Percentiles rank a stretch among this genome's conserved stretches.
These are phyloP conservation scores for Argopecten irradians DNA, from an alignment of 1,140 invertebrate species.

Conservation along the genomic window DNA sequence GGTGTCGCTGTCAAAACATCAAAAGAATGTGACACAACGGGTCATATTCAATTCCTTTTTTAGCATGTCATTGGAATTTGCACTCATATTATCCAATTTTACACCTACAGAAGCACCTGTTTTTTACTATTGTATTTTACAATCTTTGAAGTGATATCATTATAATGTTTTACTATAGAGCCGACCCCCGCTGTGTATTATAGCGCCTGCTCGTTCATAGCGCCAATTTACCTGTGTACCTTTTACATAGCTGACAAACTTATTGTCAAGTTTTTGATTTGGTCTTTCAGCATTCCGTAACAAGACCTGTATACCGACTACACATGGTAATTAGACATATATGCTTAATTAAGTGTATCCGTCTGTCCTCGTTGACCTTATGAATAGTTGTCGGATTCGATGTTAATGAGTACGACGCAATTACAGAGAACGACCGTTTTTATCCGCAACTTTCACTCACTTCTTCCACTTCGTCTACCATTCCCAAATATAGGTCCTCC, in stretches of 20 bases:
- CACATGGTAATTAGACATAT: background rate
- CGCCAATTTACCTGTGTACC: background rate
- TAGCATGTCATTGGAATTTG: background rate
- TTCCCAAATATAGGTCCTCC: background rate
- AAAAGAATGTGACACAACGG: background rate
- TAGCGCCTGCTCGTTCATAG: background rate
- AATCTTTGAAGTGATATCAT: slow-evolving; percentile 1
- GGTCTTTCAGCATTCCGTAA: background rate
- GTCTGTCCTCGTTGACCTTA: background rate
- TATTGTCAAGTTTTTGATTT: background rate
- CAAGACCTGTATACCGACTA: background rate
- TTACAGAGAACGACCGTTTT: background rate
- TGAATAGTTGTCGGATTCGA: background rate
- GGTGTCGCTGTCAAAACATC: background rate
- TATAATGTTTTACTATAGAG: background rate
- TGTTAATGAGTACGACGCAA: background rate
- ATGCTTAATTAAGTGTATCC: background rate
- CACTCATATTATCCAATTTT: slow-evolving; percentile 15
- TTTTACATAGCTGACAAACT: background rate
- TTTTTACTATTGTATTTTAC: background rate
- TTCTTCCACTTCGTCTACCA: background rate
- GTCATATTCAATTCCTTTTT: background rate
- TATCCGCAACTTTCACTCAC: too few relatives aligned
- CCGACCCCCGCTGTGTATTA: background rate
- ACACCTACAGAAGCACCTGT: background rate